Evolutionary conservation across 2,113 vertebrate species (phyloP).

Genomic region (Percopsis transmontana): DNA sequence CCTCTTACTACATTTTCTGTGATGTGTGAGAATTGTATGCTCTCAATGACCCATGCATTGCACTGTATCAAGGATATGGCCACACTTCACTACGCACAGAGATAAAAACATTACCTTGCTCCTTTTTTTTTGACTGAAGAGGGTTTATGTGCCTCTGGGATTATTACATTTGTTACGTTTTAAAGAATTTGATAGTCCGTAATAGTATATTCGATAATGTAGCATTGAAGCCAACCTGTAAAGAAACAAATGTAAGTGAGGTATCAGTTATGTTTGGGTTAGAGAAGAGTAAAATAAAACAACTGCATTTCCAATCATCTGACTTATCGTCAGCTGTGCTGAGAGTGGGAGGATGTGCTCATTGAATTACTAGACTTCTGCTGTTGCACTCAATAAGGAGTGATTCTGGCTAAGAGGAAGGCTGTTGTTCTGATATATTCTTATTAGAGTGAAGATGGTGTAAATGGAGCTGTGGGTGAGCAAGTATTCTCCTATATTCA

Average conservation of each 20-base stretch:
- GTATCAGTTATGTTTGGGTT: conserved; percentile 34
- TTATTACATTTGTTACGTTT: conserved; percentile 22
- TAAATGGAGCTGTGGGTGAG: conserved; percentile 38
- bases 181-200: conserved; percentile 11
- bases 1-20: conserved; percentile 46
- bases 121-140: conserved; percentile 17
- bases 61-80: conserved; percentile 48
- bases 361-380: conserved; percentile 56
- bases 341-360: conserved; percentile 50
- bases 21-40: conserved; percentile 55
- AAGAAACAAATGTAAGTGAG: conserved; percentile 21
- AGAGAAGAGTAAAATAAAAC: not conserved
- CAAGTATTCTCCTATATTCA: conserved; percentile 25
- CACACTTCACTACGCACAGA: conserved; percentile 40
- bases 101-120: conserved; percentile 31
- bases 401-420: conserved; percentile 32
- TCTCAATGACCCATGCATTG: conserved; percentile 64
- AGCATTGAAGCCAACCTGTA: conserved; percentile 1
- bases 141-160: conserved; percentile 9
- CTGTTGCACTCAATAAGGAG: conserved; percentile 57
- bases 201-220: conserved; percentile 3
- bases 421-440: conserved; percentile 52
- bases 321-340: conserved; percentile 38
- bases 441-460: conserved; percentile 53
- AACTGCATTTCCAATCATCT: conserved; percentile 43